phyloP scores from a whole-genome alignment of 2,113 vertebrate genomes.

The Vidua chalybeata region DNA sequence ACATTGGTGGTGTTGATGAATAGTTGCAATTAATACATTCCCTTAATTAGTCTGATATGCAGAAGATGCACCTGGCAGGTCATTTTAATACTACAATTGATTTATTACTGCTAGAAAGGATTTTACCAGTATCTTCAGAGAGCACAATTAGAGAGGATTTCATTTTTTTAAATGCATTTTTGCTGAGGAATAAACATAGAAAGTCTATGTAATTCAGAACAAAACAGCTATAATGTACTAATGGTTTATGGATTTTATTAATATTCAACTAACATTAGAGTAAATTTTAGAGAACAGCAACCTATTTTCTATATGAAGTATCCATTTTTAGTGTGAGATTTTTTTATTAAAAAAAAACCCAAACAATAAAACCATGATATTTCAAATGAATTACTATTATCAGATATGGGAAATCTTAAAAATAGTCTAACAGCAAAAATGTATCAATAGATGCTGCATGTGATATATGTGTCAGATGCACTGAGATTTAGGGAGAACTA shows the following conservation, averaged over 20 bases:
- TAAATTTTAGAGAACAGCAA: constrained; percentile 69
- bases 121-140: constrained; percentile 82
- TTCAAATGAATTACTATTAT: constrained; percentile 45
- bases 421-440: constrained; percentile 3
- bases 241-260: constrained; percentile 84
- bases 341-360: constrained; percentile 70
- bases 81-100: constrained; percentile 86
- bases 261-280: constrained; percentile 76
- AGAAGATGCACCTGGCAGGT: constrained; percentile 86
- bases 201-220: constrained; percentile 80
- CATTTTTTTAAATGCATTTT: constrained; percentile 77
- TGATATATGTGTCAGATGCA: not conserved
- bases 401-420: not conserved
- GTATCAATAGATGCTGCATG: not conserved
- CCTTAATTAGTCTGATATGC: constrained; percentile 85
- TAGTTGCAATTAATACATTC: constrained; percentile 86
- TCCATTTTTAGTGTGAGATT: constrained; percentile 61
- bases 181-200: constrained; percentile 83
- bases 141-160: constrained; percentile 82
- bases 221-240: constrained; percentile 80
- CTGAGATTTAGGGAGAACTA: constrained; percentile 49
- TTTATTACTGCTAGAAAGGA: constrained; percentile 84
- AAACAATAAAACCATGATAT: constrained; percentile 5
- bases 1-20: constrained; percentile 83
- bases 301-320: constrained; percentile 74